phyloP scores from a whole-genome alignment of 2,113 vertebrate genomes.

The Paedocypris sp. region DNA sequence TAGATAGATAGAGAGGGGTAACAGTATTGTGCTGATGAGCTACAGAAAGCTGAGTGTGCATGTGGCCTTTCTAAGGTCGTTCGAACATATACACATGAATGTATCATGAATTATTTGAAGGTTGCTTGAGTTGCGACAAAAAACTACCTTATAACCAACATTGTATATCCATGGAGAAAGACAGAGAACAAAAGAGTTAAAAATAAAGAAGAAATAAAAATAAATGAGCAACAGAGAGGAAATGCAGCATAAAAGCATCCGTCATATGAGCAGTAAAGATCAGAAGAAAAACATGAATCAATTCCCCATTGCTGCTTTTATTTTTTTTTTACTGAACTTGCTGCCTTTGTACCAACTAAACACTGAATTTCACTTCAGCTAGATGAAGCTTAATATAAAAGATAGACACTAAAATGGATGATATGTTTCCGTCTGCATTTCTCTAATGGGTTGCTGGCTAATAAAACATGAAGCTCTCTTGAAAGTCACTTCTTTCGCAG shows the following conservation, averaged over 20 bases:
- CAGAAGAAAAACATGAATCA: background rate
- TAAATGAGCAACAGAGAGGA: conserved; percentile 15
- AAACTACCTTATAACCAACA: no score
- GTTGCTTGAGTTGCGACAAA: no score
- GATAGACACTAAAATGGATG: background rate
- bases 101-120: no score
- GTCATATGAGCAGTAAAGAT: conserved; percentile 5
- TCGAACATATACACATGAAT: no score
- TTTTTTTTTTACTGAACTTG: background rate
- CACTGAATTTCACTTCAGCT: background rate
- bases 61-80: no score
- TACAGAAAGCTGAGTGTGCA: no score
- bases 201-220: conserved; percentile 16
- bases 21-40: no score
- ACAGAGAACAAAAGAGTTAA: background rate
- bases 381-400: background rate
- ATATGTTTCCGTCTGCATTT: background rate
- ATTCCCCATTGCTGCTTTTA: background rate
- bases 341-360: background rate
- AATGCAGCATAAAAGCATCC: background rate
- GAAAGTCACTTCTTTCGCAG: background rate
- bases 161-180: background rate
- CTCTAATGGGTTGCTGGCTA: background rate
- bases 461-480: background rate
- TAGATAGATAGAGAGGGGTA: no score